Evolutionary conservation across 64 coral and sea anemone species (phyloP), one percentile per base, ranked within the genome.

Genomic region (Pocillopora damicornis): DNA sequence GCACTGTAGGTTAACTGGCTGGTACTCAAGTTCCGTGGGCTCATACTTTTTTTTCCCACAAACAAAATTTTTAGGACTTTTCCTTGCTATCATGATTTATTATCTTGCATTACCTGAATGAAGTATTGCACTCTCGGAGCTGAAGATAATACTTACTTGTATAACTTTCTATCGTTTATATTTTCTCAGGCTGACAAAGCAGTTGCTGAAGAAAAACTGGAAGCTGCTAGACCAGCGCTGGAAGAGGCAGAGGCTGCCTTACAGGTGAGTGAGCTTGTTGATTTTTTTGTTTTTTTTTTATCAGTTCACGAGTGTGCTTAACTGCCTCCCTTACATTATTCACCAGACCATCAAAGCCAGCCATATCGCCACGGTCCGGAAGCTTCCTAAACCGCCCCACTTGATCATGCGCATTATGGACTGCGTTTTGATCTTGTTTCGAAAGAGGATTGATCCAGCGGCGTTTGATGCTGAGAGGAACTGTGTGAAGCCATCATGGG

Each of bases 321-420:
- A 45, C 15, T 10, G 9, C 18, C 4, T 77, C 20, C 18, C 9
- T 16, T 61, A 75, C 79, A 30, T 88, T 64, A 38, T 14, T 74
- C 25, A 37, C 42, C 83, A 98, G 96, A 98, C 96, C 59, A 98
- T 98, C 77, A 98, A 98, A 73, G 81, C 96, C 13, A 74, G 81
- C 7, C 93, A 98, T 64, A 98, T 98, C 64, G 85, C 96, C 15
- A 94, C 96, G 2, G 96, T 98, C 56, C 96, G 96, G 42, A 94
- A 94, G 69, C 93, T 98, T 0, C 81, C 93, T n/a, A 98, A 95
- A 62, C 96, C 96, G 36, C 96, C 96, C 1, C 96, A 98, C 88
- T 73, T 98, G 36, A 98, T 98, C 85, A 98, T 95, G 93, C 90
- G 96, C 26, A 98, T 98, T 76, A 98, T 98, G 96, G 96, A 98